phyloP scores from a whole-genome alignment of 2,113 vertebrate species.

The Smithornis capensis region DNA sequence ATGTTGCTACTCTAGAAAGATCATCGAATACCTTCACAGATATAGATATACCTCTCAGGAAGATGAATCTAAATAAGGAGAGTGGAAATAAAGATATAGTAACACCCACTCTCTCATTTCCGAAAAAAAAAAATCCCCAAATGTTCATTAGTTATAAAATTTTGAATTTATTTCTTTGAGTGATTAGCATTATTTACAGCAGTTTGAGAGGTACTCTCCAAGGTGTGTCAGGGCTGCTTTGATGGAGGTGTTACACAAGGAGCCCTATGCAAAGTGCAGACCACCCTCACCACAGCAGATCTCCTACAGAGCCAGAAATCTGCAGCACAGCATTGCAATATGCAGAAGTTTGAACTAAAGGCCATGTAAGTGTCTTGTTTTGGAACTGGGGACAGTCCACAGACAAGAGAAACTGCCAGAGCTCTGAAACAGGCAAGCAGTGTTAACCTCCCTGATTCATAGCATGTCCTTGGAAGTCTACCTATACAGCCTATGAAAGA shows the following conservation, averaged over 20 bases:
- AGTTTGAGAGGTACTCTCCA: background rate
- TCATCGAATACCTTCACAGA: background rate
- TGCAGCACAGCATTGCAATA: background rate
- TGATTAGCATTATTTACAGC: background rate
- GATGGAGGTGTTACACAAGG: background rate
- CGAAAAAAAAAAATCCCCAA: background rate
- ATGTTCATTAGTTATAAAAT: background rate
- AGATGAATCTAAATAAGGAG: background rate
- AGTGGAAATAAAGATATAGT: background rate
- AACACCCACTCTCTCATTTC: background rate
- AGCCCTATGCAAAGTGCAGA: background rate
- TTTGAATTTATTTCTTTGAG: background rate
- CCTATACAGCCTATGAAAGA: background rate
- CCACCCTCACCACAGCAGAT: background rate
- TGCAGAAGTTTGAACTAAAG: background rate
- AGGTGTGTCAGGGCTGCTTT: background rate
- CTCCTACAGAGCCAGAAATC: background rate
- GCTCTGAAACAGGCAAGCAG: background rate
- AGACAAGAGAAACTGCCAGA: background rate
- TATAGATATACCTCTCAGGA: background rate
- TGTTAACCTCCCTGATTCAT: background rate
- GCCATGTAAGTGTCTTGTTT: rapidly evolving
- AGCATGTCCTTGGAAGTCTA: background rate
- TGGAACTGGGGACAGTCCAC: background rate
- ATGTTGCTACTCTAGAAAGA: background rate